These are phyloP conservation scores for Aulostomus chinensis DNA, from an alignment of 2,797 vertebrate genomes.

Conservation along the genomic window DNA sequence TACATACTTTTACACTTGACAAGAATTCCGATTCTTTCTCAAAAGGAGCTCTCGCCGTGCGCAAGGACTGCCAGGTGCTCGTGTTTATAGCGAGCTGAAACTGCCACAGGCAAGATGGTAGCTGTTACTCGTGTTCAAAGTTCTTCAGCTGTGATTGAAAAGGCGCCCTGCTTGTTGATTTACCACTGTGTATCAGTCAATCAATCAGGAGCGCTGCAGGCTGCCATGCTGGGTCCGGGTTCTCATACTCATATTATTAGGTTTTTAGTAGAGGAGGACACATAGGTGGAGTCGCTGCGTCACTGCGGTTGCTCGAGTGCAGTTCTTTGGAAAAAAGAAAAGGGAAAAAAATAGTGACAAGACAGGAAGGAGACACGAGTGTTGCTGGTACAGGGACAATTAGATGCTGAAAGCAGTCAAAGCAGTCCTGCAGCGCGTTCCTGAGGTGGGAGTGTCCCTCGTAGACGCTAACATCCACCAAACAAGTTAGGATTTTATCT, in stretches of 20 bases:
- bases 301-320: no score
- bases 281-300: constrained; percentile 1
- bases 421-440: no score
- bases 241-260: constrained; percentile 14
- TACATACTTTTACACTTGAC: constrained; percentile 59
- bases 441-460: no score
- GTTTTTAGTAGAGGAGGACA: no score
- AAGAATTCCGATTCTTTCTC: constrained; percentile 41
- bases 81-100: constrained; percentile 43
- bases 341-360: no score
- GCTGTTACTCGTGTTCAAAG: constrained; percentile 66
- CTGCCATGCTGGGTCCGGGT: constrained; percentile 10
- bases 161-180: constrained; percentile 56
- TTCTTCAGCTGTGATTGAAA: constrained; percentile 57
- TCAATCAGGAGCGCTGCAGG: constrained; percentile 47
- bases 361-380: no score
- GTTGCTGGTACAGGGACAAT: no score
- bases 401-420: no score
- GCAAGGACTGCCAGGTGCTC: constrained; percentile 33
- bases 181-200: constrained; percentile 54
- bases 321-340: no score
- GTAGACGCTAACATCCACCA: no score
- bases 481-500: no score
- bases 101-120: constrained; percentile 48
- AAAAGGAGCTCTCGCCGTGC: constrained; percentile 12